A percentile compares a stretch with the other conserved stretches of the same genome.
phyloP scores from a whole-genome alignment of 2,888 invertebrate species.

The Heliothis peltigera region DNA sequence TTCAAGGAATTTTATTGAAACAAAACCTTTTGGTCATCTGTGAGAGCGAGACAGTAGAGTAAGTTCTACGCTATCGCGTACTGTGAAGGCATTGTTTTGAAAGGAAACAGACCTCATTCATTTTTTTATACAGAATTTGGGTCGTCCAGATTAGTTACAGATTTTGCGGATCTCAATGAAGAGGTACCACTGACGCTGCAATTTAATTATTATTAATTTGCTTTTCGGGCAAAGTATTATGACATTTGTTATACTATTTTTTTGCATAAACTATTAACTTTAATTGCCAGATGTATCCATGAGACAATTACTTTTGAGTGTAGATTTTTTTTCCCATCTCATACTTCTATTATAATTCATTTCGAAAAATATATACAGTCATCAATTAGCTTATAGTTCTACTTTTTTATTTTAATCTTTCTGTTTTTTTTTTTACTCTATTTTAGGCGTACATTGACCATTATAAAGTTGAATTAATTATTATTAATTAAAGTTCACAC shows the following conservation, averaged over 20 bases:
- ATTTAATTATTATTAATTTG: no score
- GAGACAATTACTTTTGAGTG: background rate
- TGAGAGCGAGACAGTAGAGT: slow-evolving; percentile 23
- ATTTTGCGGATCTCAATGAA: slow-evolving; percentile 16
- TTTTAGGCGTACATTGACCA: no score
- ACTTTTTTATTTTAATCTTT: no score
- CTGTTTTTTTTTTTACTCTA: no score
- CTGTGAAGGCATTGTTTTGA: slow-evolving; percentile 26
- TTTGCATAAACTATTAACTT: background rate
- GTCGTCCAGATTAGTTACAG: background rate
- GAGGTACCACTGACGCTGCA: background rate
- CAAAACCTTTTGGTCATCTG: slow-evolving; percentile 8
- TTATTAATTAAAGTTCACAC: no score
- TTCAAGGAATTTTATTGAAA: slow-evolving; percentile 43
- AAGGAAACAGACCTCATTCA: slow-evolving; percentile 18
- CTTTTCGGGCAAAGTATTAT: background rate
- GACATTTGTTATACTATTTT: background rate
- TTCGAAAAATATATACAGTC: no score
- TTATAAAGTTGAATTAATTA: no score
- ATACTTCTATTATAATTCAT: no score
- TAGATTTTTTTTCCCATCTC: background rate
- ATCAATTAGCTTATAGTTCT: no score
- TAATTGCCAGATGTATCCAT: background rate
- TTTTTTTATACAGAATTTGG: background rate
- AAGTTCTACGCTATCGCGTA: slow-evolving; percentile 6